Evolutionary conservation across 2,113 vertebrate genomes (phyloP).

Genomic region (Rhizomys pruinosus): DNA sequence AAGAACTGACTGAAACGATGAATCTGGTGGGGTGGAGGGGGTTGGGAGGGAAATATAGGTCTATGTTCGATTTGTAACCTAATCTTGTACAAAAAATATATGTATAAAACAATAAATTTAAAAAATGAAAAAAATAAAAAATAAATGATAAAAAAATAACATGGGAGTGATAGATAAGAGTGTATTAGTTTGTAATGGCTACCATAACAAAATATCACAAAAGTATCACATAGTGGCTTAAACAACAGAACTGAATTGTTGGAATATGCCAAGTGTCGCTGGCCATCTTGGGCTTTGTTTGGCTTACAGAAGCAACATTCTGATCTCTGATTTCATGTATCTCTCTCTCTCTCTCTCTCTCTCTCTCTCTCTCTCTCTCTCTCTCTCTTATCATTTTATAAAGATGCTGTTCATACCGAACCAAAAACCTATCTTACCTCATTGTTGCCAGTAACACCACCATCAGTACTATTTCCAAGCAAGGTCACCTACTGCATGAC

Average conservation of each 20-base stretch:
- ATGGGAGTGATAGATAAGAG: neutral
- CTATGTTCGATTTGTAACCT: too few species aligned
- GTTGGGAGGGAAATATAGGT: too few species aligned
- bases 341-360: too few species aligned
- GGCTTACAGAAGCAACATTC: neutral
- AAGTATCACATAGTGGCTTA: neutral
- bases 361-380: accelerated
- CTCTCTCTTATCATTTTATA: neutral
- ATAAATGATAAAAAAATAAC: too few species aligned
- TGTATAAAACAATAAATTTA: too few species aligned
- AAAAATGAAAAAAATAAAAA: too few species aligned
- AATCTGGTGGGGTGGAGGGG: too few species aligned
- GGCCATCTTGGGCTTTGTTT: neutral
- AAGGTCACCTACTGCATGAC: neutral
- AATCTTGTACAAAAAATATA: too few species aligned
- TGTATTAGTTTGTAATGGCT: neutral
- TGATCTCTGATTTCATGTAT: neutral
- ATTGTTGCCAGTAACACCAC: neutral
- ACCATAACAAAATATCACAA: neutral
- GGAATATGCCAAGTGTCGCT: neutral
- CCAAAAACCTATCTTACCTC: neutral
- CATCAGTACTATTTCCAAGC: neutral
- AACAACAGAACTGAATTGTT: neutral
- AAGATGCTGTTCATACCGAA: neutral
- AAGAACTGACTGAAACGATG: too few species aligned